A percentile compares a stretch with the other conserved stretches of the same genome.
These are phyloP conservation scores for Alca torda DNA, from an alignment of 2,797 vertebrate species.

Conservation along the genomic window DNA sequence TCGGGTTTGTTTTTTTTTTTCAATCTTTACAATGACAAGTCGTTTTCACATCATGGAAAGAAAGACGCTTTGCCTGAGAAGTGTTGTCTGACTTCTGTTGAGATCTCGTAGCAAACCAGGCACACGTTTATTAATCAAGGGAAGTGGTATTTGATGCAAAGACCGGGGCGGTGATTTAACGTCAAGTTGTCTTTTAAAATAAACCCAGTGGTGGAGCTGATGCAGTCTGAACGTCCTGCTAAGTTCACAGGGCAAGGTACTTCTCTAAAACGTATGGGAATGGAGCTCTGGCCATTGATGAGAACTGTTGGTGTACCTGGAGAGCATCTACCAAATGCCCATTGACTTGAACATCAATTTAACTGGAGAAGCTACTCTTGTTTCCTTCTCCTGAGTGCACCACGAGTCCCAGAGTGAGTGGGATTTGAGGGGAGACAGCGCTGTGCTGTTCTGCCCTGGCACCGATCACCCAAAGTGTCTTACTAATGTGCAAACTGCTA, in stretches of 20 bases:
- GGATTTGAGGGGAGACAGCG: not conserved
- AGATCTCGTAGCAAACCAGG: slow-evolving; percentile 14
- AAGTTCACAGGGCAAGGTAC: not conserved
- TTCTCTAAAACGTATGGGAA: not conserved
- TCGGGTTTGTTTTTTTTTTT: not conserved
- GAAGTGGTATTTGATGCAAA: not conserved
- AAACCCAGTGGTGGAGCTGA: not conserved
- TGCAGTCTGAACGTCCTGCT: not conserved
- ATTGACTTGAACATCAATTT: not conserved
- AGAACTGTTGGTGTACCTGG: not conserved
- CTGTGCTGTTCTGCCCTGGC: accelerated
- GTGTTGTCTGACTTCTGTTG: not conserved
- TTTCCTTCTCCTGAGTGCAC: not conserved
- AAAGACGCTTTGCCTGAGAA: not conserved
- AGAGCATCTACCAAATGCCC: not conserved
- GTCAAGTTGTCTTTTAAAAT: not conserved
- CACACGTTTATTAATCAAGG: not conserved
- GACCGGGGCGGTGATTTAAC: not conserved
- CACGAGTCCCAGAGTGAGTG: accelerated
- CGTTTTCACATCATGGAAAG: slow-evolving; percentile 10
- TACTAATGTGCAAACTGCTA: not conserved
- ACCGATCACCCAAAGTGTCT: not conserved
- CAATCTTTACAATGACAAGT: slow-evolving; percentile 2
- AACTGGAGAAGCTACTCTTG: not conserved
- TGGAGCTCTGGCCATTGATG: not conserved